Evolutionary conservation across 1,140 invertebrate species (phyloP), one percentile per base, ranked within the genome.

Genomic region (Eriosoma lanigerum): DNA sequence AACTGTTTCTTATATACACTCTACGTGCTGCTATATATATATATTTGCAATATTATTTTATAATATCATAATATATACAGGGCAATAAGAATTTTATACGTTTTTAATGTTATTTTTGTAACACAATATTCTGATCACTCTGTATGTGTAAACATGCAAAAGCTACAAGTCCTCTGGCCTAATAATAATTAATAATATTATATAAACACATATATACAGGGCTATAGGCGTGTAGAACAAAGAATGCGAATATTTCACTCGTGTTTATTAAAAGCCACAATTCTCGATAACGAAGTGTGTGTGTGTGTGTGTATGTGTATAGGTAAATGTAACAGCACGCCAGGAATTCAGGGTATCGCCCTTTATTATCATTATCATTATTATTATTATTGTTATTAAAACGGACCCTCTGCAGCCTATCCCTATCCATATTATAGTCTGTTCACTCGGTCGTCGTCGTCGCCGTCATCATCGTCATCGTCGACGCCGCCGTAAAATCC

Each of bases 181-280:
- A n/a, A n/a, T n/a, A n/a, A n/a, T n/a, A n/a, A n/a, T n/a, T n/a
- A n/a, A n/a, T n/a, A n/a, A n/a, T n/a, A n/a, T n/a, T n/a, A n/a
- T n/a, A n/a, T n/a, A n/a, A n/a, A n/a, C n/a, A n/a, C n/a, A n/a
- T n/a, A n/a, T n/a, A n/a, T n/a, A n/a, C n/a, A n/a, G n/a, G n/a
- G n/a, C n/a, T 48, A 46, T 48, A 68, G 38, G 15, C 38, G 10
- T 21, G 66, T 48, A 46, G n/a, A 48, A 68, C 66, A 26, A 68
- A 68, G 66, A 68, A 68, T 68, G 66, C 44, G 21, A 68, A 68
- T 68, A 68, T 68, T 68, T 68, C 21, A 46, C 12, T 68, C 66
- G 66, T 68, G 66, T 68, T 68, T 68, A 68, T 68, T 68, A 68
- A 68, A 68, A 68, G 66, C 66, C 44, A 21, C 66, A 68, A 68